Percentiles rank a stretch among this genome's conserved stretches.
phyloP scores from a whole-genome alignment of 2,113 vertebrate species.

The Rhombomys opimus region DNA sequence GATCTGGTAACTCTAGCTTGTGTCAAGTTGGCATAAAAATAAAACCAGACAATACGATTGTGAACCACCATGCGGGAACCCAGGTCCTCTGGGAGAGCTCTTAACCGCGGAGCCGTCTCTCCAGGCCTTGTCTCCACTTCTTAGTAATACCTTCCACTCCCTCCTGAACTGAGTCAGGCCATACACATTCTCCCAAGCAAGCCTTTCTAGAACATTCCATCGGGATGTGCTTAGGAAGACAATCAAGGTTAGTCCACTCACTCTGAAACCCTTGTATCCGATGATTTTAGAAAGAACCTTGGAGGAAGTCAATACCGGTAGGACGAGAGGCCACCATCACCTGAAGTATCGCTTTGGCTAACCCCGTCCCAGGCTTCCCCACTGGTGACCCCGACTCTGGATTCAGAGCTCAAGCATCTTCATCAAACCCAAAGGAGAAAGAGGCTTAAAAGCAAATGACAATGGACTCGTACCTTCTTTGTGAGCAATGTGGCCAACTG shows the following conservation, averaged over 20 bases:
- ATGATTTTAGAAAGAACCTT: neutral
- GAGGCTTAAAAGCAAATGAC: neutral
- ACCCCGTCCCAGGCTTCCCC: neutral
- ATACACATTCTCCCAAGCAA: neutral
- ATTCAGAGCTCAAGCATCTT: conserved; percentile 12
- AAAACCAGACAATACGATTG: neutral
- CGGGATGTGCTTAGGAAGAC: neutral
- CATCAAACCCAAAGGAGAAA: conserved; percentile 9
- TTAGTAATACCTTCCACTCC: neutral
- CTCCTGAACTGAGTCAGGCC: neutral
- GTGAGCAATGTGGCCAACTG: conserved; percentile 85
- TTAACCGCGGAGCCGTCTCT: neutral
- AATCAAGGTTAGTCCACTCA: neutral
- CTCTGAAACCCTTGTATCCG: neutral
- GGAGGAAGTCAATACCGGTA: neutral
- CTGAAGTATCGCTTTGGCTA: neutral
- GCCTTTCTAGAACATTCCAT: neutral
- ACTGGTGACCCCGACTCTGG: neutral
- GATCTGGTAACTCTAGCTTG: neutral
- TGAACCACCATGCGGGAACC: neutral
- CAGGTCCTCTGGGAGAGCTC: neutral
- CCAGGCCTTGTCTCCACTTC: neutral
- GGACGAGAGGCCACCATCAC: neutral
- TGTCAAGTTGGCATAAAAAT: neutral
- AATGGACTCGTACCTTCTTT: conserved; percentile 88